phyloP scores from a whole-genome alignment of 92 coral and sea anemone genomes.

The Parazoanthus atlanticus region DNA sequence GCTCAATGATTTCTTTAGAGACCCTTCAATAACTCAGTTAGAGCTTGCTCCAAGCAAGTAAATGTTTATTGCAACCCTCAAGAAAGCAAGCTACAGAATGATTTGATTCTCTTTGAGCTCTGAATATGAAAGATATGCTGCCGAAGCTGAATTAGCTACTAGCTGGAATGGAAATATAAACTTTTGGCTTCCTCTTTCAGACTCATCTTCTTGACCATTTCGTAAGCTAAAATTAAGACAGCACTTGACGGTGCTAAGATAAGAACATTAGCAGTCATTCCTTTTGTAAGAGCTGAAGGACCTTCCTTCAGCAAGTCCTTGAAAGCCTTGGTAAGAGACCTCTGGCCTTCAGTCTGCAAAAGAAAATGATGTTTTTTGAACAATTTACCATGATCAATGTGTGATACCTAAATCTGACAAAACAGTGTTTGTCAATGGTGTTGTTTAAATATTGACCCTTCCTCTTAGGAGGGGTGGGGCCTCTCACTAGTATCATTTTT shows the following conservation, averaged over 20 bases:
- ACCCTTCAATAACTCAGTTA: no score
- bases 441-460: no score
- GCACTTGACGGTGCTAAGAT: conserved; percentile 84
- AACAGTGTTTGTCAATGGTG: not conserved
- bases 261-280: conserved; percentile 76
- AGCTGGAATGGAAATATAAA: conserved; percentile 29
- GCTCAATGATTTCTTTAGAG: no score
- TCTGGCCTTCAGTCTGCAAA: conserved; percentile 83
- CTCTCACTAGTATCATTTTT: no score
- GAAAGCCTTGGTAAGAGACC: conserved; percentile 71
- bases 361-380: not conserved
- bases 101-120: not conserved
- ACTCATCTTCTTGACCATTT: conserved; percentile 80
- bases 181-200: conserved; percentile 59
- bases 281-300: conserved; percentile 73
- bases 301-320: conserved; percentile 88
- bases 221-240: conserved; percentile 75
- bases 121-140: not conserved
- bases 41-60: no score
- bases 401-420: not conserved
- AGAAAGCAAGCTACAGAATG: not conserved
- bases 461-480: no score
- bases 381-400: not conserved
- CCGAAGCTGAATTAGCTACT: not conserved
- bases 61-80: no score